Base-by-base conservation (phyloP, 2,797 vertebrate genomes). In the Nasua narica region DNA sequence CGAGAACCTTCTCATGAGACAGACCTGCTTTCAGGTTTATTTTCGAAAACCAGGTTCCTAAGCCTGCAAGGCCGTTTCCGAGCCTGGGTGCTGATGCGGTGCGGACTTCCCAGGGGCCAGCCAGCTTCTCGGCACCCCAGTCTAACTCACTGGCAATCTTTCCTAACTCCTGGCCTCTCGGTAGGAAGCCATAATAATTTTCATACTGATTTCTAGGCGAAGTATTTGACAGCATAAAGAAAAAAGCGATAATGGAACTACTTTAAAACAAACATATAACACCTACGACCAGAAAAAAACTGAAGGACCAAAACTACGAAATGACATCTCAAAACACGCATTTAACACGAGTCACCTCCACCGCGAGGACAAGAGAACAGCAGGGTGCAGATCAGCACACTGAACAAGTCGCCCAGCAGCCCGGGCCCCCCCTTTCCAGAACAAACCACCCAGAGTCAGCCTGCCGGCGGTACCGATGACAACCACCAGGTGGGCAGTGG, bases 391-490 rank as follows among this genome's bases (percentile, higher is more conserved):
- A 43, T 3, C 9, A 12, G 37, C 54, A 70, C 6, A 27, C 46
- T 27, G 0, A 60, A 54, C 37, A 43, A 25, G 7, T 1, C 3
- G 2, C 2, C 23, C 21, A 48, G 40, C 43, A 69, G 83, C 23
- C 0, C 1, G 78, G 6, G 35, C 35, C 37, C 46, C 43, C 5
- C 0, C 54, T 5, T 21, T 21, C 43, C 2, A 76, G 4, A 48
- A 46, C 7, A 65, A 78, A 87, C 9, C 0, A 5, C 54, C 37
- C 83, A n/a, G 7, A 29, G 7, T 18, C 70, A 5, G 52, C 3
- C 6, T 43, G 37, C 23, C 0, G 67, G 25, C 1, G n/a, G 29
- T 10, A 6, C 50, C 46, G 15, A 29, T 13, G 67, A 37, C 0
- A 3, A n/a, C 74, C 56, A 9, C 0, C 27, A 27, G n/a, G 16